Conservation (phyloP, 35 echinoderm and acorn worm genomes). For the Hemicentrotus pulcherrimus region DNA sequence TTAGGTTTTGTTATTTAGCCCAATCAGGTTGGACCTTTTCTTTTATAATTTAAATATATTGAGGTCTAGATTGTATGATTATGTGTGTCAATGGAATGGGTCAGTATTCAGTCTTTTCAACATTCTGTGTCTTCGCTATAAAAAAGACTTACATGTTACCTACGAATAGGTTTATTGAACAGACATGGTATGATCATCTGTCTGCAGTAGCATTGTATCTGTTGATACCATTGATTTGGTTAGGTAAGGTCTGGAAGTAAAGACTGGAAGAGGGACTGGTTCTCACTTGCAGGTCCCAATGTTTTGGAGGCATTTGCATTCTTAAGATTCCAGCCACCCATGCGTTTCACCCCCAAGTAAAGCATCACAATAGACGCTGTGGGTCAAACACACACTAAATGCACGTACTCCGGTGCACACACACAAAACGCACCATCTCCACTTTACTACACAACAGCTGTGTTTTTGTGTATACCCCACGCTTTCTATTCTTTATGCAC, state of each 20-base stretch:
- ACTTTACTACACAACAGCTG: neutral
- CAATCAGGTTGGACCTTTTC: no score
- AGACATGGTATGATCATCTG: no score
- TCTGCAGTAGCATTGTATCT: no score
- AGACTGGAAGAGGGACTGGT: neutral
- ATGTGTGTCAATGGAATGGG: no score
- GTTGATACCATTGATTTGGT: no score
- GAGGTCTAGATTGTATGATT: no score
- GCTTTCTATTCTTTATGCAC: neutral
- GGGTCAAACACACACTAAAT: neutral
- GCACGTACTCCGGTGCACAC: neutral
- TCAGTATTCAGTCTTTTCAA: no score
- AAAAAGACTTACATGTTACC: no score
- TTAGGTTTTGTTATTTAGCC: no score
- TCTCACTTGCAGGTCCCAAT: neutral
- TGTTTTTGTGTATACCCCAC: neutral
- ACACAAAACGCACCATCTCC: neutral
- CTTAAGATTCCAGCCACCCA: slow-evolving; percentile 13
- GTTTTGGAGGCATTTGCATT: slow-evolving; percentile 35
- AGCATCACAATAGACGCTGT: neutral
- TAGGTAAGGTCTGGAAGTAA: neutral
- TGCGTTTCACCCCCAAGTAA: slow-evolving; percentile 37
- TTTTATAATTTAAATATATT: no score
- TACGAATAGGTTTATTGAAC: no score
- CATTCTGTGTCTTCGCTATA: no score